Evolutionary conservation across 2,888 invertebrate genomes (phyloP).

Genomic region (Lasioglossum morio): DNA sequence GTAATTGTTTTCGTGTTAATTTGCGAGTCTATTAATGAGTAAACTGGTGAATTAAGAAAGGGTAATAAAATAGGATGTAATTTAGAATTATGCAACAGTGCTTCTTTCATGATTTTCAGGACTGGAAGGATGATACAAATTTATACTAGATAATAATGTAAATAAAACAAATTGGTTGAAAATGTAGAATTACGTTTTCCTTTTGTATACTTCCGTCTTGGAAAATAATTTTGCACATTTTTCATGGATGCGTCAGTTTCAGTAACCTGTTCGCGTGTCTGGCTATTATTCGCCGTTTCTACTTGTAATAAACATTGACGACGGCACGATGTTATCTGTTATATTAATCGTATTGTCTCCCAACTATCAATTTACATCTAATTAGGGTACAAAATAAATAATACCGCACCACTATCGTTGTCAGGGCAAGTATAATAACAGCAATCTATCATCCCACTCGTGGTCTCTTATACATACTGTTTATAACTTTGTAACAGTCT

Average conservation of each 20-base stretch:
- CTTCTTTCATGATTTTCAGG: not conserved
- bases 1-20: not conserved
- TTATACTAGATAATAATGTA: not conserved
- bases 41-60: not conserved
- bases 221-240: not conserved
- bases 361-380: slow-evolving; percentile 9
- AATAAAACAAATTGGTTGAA: not conserved
- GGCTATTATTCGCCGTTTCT: not conserved
- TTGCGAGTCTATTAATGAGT: not conserved
- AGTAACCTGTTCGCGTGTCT: slow-evolving; percentile 11
- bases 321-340: not conserved
- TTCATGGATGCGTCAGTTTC: not conserved
- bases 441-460: slow-evolving; percentile 5
- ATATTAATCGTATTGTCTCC: slow-evolving; percentile 10
- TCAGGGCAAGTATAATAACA: slow-evolving; percentile 6
- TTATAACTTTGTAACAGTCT: not conserved
- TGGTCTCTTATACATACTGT: not conserved
- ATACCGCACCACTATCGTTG: not conserved
- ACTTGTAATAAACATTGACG: slow-evolving; percentile 4
- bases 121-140: not conserved
- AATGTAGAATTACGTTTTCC: not conserved
- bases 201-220: not conserved
- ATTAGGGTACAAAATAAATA: slow-evolving; percentile 11
- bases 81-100: not conserved
- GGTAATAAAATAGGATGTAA: not conserved